These are phyloP conservation scores for Tachysurus vachellii DNA, from an alignment of 2,113 vertebrate genomes.

Conservation along the genomic window DNA sequence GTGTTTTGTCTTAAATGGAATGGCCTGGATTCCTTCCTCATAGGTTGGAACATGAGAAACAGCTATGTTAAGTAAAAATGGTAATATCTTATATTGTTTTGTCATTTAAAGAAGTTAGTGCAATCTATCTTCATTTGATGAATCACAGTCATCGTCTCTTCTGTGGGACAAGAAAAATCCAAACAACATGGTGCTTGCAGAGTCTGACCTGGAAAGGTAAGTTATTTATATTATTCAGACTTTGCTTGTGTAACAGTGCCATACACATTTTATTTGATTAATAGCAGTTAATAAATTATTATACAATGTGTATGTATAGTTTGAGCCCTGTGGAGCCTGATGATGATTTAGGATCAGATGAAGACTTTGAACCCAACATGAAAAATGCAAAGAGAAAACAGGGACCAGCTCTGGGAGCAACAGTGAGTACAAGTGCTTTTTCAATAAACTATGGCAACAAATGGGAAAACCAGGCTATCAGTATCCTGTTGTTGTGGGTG, in stretches of 20 bases:
- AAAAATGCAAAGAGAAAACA: slow-evolving; percentile 61
- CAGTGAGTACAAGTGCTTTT: slow-evolving; percentile 35
- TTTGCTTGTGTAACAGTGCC: too few species aligned
- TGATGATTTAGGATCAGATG: slow-evolving; percentile 62
- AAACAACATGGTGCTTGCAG: slow-evolving; percentile 41
- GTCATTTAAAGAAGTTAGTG: neutral
- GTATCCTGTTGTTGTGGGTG: neutral
- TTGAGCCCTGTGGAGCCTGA: slow-evolving; percentile 59
- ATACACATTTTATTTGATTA: neutral
- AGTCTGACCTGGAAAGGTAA: slow-evolving; percentile 60
- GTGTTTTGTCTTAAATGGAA: neutral
- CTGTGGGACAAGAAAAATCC: neutral
- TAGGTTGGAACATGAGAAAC: neutral
- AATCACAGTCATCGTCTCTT: neutral
- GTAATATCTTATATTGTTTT: neutral
- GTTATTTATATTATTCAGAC: neutral
- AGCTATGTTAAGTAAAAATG: neutral
- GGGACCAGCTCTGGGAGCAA: neutral
- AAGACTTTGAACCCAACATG: slow-evolving; percentile 71
- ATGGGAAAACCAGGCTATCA: neutral
- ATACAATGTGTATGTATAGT: slow-evolving; percentile 30
- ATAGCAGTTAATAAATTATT: neutral
- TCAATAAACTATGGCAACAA: neutral
- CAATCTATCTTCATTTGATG: neutral
- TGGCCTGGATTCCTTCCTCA: neutral